Evolutionary conservation across 2,888 invertebrate species (phyloP), one percentile per base, ranked within the genome.

Genomic region (Aquatica leii): DNA sequence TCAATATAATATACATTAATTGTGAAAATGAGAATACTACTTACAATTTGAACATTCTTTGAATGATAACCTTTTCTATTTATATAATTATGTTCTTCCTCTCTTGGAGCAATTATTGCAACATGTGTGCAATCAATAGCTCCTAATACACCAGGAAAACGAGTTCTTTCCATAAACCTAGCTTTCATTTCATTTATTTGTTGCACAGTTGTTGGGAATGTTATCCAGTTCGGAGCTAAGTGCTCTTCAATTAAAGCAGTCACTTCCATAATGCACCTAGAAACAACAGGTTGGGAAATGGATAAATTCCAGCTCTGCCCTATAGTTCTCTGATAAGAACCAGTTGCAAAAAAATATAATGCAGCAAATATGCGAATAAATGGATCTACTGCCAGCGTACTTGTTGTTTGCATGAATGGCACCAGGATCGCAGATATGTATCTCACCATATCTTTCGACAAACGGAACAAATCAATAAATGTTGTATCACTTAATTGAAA

Each of bases 51-150:
- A n/a, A n/a, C n/a, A n/a, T n/a, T n/a, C n/a, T n/a, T n/a, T n/a
- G n/a, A n/a, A n/a, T n/a, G n/a, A n/a, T n/a, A n/a, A n/a, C n/a
- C n/a, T n/a, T n/a, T n/a, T n/a, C n/a, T n/a, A n/a, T n/a, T n/a
- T n/a, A n/a, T n/a, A n/a, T n/a, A n/a, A n/a, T n/a, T 46, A 46
- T 46, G 14, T 46, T 46, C 17, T 46, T 46, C 15, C 5, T 15
- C 46, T 6, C 17, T 14, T 15, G 17, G 46, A 46, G 5, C 46
- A 46, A 46, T 46, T 46, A 46, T 46, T 4, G 46, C 46, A 9
- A n/a, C n/a, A n/a, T n/a, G n/a, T n/a, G n/a, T n/a, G n/a, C n/a
- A n/a, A n/a, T n/a, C n/a, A n/a, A n/a, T n/a, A n/a, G n/a, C n/a
- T n/a, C n/a, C n/a, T n/a, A n/a, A n/a, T n/a, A n/a, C n/a, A n/a